These are phyloP conservation scores for Nibea albiflora DNA, from an alignment of 2,113 vertebrate species.

Conservation along the genomic window DNA sequence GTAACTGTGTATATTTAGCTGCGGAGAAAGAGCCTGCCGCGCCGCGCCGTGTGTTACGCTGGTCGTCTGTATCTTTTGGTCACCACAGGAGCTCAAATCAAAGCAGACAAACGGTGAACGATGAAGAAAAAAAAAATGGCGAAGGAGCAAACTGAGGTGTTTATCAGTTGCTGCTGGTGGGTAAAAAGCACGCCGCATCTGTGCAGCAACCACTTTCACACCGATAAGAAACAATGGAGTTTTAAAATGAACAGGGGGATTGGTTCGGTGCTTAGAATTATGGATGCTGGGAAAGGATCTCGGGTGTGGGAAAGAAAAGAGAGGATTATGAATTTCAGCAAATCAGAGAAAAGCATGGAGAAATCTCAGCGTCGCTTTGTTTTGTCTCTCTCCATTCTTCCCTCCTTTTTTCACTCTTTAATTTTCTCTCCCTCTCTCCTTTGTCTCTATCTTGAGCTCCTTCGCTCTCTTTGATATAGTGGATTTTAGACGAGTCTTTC, in stretches of 20 bases:
- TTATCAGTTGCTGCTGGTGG: conserved; percentile 50
- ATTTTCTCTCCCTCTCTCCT: conserved; percentile 56
- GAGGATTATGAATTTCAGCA: conserved; percentile 71
- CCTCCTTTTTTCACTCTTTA: conserved; percentile 38
- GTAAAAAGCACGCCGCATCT: conserved; percentile 42
- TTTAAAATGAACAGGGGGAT: conserved; percentile 53
- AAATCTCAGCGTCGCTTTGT: conserved; percentile 58
- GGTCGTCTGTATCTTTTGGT: conserved; percentile 47
- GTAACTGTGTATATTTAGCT: conserved; percentile 73
- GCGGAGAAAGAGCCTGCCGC: conserved; percentile 33
- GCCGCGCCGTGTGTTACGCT: conserved; percentile 1
- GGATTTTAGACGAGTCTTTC: conserved; percentile 36
- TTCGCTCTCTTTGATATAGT: conserved; percentile 45
- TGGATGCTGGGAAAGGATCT: conserved; percentile 59
- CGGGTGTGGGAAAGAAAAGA: conserved; percentile 57
- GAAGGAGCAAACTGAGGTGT: conserved; percentile 47
- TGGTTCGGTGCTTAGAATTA: conserved; percentile 56
- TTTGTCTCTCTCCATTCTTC: conserved; percentile 42
- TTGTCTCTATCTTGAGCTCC: conserved; percentile 57
- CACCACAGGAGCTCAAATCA: conserved; percentile 67
- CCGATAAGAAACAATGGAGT: conserved; percentile 69
- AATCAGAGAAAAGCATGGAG: conserved; percentile 62
- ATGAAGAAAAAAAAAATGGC: conserved; percentile 27
- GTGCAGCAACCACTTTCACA: conserved; percentile 44
- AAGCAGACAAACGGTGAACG: conserved; percentile 38